Evolutionary conservation across 1,140 invertebrate species (phyloP), one percentile per base, ranked within the genome.

Genomic region (Drosophila repleta): DNA sequence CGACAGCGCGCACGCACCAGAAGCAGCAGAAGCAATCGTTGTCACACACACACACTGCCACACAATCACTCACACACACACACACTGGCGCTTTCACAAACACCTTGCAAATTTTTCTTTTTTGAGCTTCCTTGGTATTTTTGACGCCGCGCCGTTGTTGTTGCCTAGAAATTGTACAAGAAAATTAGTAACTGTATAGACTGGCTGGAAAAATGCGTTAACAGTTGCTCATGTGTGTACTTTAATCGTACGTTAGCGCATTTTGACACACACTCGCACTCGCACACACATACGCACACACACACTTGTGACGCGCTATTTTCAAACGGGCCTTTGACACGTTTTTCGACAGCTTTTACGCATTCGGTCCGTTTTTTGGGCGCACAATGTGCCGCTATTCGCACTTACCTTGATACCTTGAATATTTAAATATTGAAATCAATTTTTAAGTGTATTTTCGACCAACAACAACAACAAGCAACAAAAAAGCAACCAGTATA

Each of bases 371-470:
- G 15, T 21, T 58, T 41, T 70, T 64, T 60, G 17, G 5, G 17
- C 18, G 15, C 29, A 63, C 35, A 63, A 69, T 60, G 18, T 62
- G 71, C 58, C 63, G 67, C 73, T 79, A 49, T 43, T 68, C 24
- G 52, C 17, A 83, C 80, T 83, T 61, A 83, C 80, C 80, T 84
- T 60, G 55, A 46, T 56, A 39, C 62, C 45, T 51, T 73, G 75
- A 83, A 79, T 83, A 79, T 84, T 76, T 72, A 72, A 84, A 73
- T 79, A 76, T 65, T 56, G 20, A 43, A 84, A 83, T 84, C 53
- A 83, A 84, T 79, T 84, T 84, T 83, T 83, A 76, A 84, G 84
- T 84, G 63, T 79, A 83, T 83, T 84, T 84, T 83, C 76, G 71
- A 76, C 74, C 57, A 76, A 73, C 68, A 77, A 77, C 63, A 74